A percentile compares a stretch with the other conserved stretches of the same genome.
Evolutionary conservation across 2,113 vertebrate species (phyloP).

Genomic region (Myodes glareolus): DNA sequence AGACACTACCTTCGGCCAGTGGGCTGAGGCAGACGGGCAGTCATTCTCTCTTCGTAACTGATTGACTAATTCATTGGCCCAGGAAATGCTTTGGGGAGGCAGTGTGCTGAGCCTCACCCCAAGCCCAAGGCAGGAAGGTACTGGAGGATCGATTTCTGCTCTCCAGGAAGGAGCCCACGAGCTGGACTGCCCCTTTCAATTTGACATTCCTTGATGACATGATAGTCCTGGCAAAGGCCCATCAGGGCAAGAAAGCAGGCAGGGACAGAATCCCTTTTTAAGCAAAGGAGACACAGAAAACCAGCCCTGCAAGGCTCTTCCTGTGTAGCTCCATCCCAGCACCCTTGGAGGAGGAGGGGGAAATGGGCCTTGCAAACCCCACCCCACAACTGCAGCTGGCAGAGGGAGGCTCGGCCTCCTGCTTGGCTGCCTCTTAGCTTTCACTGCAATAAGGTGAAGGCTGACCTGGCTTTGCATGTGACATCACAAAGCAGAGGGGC

Average conservation of each 20-base stretch:
- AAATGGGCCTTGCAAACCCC: not conserved
- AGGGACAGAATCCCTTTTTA: not conserved
- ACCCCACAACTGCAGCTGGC: not conserved
- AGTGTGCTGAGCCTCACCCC: not conserved
- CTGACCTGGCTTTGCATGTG: slow-evolving; percentile 19
- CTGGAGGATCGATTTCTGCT: not conserved
- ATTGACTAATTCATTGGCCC: not conserved
- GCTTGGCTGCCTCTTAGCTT: not conserved
- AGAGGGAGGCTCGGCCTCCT: not conserved
- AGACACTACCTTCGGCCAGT: not conserved
- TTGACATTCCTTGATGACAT: not conserved
- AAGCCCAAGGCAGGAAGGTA: not conserved
- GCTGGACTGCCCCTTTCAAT: not conserved
- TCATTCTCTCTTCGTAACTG: not conserved
- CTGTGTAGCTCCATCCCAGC: not conserved
- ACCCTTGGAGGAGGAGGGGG: too few relatives aligned
- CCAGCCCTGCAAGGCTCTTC: not conserved
- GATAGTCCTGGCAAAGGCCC: not conserved
- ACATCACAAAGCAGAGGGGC: not conserved
- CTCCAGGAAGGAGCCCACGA: not conserved
- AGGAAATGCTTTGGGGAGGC: not conserved
- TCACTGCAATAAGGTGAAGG: not conserved
- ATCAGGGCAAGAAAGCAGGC: not conserved
- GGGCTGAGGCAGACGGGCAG: not conserved
- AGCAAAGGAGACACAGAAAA: slow-evolving; percentile 29